Conservation (phyloP, 2,113 vertebrate genomes). For the Leiothrix lutea region DNA sequence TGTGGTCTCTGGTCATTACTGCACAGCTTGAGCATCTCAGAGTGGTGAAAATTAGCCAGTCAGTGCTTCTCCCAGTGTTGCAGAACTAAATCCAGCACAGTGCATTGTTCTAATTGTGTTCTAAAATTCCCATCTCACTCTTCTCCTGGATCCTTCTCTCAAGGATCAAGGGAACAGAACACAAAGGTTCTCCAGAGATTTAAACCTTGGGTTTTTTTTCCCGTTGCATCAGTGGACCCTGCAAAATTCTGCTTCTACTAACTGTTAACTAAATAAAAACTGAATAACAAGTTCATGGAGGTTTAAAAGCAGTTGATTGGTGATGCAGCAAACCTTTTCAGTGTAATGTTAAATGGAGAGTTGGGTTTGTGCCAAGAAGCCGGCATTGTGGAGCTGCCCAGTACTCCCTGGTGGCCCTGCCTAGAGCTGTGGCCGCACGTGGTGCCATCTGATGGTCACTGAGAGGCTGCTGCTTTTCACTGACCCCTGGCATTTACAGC, state of each 20-base stretch:
- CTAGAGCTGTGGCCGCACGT: background rate
- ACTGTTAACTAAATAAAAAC: background rate
- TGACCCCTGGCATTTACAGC: background rate
- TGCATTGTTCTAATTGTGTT: background rate
- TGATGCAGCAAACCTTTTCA: background rate
- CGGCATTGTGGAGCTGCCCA: background rate
- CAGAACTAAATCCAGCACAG: background rate
- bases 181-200: background rate
- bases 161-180: background rate
- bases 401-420: background rate
- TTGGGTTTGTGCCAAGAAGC: background rate
- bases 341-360: background rate
- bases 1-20: background rate
- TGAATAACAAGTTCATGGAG: background rate
- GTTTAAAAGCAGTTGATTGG: background rate
- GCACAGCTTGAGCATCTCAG: background rate
- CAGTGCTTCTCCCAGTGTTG: background rate
- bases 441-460: background rate
- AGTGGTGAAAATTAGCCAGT: background rate
- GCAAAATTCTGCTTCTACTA: background rate
- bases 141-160: background rate
- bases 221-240: background rate
- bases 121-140: background rate
- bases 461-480: background rate
- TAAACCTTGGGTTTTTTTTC: background rate